Conservation (phyloP, 2,113 vertebrate species). For the Python bivittatus region DNA sequence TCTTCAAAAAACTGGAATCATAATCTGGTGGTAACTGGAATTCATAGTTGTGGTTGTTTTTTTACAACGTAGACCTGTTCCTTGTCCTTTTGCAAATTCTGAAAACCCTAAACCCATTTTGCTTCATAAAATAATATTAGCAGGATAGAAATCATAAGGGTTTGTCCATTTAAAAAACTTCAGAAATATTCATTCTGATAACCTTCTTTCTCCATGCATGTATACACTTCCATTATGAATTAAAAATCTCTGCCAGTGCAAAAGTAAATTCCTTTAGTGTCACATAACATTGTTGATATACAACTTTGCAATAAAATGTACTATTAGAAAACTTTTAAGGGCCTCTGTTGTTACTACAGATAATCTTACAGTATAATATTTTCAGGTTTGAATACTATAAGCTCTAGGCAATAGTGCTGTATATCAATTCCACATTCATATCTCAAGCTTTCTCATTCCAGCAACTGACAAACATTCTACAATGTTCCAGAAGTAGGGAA, state of each 20-base stretch:
- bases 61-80: not conserved
- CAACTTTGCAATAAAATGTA: not conserved
- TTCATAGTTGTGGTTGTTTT: no score
- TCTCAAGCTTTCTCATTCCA: no score
- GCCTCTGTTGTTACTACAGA: not conserved
- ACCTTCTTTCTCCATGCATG: not conserved
- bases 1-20: not conserved
- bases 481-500: no score
- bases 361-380: not conserved
- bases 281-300: conserved; percentile 5
- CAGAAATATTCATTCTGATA: not conserved
- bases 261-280: not conserved
- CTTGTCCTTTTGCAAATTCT: not conserved
- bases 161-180: not conserved
- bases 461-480: no score
- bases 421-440: no score
- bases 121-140: not conserved
- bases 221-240: conserved; percentile 4
- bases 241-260: not conserved
- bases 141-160: not conserved
- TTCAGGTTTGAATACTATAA: not conserved
- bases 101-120: not conserved
- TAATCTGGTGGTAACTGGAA: no score
- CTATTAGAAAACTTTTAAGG: not conserved
- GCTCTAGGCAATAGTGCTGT: not conserved